phyloP scores from a whole-genome alignment of 1,140 invertebrate species.

The Schlechtendalia chinensis region DNA sequence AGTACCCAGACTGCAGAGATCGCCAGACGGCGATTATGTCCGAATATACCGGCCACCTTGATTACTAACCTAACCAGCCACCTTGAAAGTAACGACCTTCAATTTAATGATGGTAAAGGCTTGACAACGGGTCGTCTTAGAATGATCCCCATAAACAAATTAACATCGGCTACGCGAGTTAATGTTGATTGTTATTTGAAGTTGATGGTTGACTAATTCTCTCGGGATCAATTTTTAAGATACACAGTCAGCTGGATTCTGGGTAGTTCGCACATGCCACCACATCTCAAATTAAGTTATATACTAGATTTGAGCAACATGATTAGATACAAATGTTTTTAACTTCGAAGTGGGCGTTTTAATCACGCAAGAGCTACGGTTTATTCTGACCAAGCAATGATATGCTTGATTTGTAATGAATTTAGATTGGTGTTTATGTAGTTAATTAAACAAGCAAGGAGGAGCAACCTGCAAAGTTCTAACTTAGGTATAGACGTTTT shows the following conservation, averaged over 20 bases:
- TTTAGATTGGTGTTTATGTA: background rate
- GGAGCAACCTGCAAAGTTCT: background rate
- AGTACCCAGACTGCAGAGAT: no score
- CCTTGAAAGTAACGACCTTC: background rate
- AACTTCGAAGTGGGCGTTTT: background rate
- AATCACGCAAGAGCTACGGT: background rate
- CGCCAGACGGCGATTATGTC: background rate
- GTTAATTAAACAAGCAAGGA: background rate
- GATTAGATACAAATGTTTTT: background rate
- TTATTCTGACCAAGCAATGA: background rate
- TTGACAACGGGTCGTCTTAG: constrained; percentile 49
- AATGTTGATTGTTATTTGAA: constrained; percentile 11
- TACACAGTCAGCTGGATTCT: constrained; percentile 54
- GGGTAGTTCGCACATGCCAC: constrained; percentile 51
- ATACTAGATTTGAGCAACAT: background rate
- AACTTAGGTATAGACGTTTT: background rate
- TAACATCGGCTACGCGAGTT: constrained; percentile 51
- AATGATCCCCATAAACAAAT: constrained; percentile 50
- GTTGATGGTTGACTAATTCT: constrained; percentile 1
- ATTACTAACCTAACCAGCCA: no score
- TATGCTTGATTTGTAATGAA: background rate
- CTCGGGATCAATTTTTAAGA: constrained; percentile 51
- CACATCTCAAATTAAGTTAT: constrained; percentile 22
- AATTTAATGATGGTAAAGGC: constrained; percentile 45
- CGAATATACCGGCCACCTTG: background rate